phyloP scores from a whole-genome alignment of 1,140 invertebrate species.

The Scaptomyza montana region DNA sequence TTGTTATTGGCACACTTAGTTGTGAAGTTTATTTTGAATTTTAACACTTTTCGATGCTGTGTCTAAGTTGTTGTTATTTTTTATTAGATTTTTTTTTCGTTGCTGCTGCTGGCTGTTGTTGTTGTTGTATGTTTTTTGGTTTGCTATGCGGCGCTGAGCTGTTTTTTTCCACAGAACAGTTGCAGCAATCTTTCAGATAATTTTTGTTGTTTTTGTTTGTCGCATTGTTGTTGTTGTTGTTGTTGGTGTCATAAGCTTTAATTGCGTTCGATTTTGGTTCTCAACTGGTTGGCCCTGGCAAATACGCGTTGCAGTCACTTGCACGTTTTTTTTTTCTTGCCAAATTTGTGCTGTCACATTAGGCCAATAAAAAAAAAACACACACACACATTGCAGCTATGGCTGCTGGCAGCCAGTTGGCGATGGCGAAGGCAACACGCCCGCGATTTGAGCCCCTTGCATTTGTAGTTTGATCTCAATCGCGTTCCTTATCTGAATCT shows the following conservation, averaged over 20 bases:
- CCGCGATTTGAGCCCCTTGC: constrained; percentile 36
- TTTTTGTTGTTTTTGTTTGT: constrained; percentile 39
- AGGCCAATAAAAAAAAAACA: constrained; percentile 26
- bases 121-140: constrained; percentile 22
- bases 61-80: constrained; percentile 52
- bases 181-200: constrained; percentile 53
- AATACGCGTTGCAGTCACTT: constrained; percentile 51
- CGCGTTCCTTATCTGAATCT: constrained; percentile 8
- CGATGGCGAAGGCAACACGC: constrained; percentile 34
- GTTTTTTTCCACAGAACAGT: constrained; percentile 73
- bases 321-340: constrained; percentile 44
- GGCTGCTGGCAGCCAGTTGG: constrained; percentile 31
- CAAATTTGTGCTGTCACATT: constrained; percentile 62
- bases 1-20: constrained; percentile 75
- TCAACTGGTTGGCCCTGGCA: constrained; percentile 74
- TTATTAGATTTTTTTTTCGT: constrained; percentile 34
- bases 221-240: constrained; percentile 17
- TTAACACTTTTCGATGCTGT: constrained; percentile 68
- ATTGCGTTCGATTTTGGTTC: constrained; percentile 74
- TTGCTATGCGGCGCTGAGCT: constrained; percentile 54
- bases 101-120: not conserved
- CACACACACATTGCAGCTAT: constrained; percentile 1
- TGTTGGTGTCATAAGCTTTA: constrained; percentile 58
- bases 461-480: constrained; percentile 1
- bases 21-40: constrained; percentile 82